phyloP scores from a whole-genome alignment of 2,113 vertebrate species.

The Melanerpes aurifrons region DNA sequence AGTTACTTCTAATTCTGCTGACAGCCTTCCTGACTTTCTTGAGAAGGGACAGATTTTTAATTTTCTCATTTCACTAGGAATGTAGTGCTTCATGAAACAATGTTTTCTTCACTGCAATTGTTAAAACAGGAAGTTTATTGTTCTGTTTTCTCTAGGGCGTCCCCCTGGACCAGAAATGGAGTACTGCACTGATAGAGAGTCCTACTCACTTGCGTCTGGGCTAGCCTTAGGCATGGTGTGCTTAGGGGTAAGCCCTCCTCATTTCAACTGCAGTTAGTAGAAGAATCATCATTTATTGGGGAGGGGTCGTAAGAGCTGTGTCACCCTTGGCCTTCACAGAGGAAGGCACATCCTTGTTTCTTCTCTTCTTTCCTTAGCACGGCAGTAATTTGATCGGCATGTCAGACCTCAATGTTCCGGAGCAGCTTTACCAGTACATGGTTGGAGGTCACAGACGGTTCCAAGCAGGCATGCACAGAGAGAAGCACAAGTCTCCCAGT shows the following conservation, averaged over 20 bases:
- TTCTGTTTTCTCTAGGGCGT: constrained; percentile 72
- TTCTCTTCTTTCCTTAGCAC: constrained; percentile 76
- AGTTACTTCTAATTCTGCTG: not conserved
- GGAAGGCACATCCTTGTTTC: not conserved
- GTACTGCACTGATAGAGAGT: constrained; percentile 96
- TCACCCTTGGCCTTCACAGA: not conserved
- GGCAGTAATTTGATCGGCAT: constrained; percentile 98
- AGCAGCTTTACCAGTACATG: constrained; percentile 99
- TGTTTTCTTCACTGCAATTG: not conserved
- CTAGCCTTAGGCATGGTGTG: constrained; percentile 98
- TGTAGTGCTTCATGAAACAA: not conserved
- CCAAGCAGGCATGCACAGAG: constrained; percentile 88
- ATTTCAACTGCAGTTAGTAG: not conserved
- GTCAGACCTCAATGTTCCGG: constrained; percentile 96
- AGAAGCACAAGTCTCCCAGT: constrained; percentile 97
- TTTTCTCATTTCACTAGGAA: not conserved
- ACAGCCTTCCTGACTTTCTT: not conserved
- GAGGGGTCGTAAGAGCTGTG: not conserved
- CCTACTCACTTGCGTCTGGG: constrained; percentile 94
- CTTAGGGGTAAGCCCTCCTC: constrained; percentile 86
- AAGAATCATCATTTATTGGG: not conserved
- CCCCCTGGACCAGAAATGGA: constrained; percentile 99
- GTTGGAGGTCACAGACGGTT: constrained; percentile 94
- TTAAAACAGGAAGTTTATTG: not conserved
- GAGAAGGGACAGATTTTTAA: not conserved